These are phyloP conservation scores for Tupiocoris notatus DNA, from an alignment of 2,888 invertebrate genomes.

Conservation along the genomic window DNA sequence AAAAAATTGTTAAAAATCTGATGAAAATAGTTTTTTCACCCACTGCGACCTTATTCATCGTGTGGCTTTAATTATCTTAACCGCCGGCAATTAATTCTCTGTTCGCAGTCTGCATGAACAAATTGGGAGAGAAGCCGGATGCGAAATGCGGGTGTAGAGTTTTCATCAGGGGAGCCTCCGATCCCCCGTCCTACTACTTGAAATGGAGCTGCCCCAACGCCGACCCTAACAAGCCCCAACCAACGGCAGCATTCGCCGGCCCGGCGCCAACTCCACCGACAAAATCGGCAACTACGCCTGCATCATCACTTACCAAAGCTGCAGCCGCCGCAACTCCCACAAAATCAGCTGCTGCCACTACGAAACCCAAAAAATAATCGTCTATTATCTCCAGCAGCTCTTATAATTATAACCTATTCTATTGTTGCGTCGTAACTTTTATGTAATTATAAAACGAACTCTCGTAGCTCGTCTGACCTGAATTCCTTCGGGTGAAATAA, in stretches of 20 bases:
- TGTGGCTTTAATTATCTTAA: too few species aligned
- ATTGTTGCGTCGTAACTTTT: too few species aligned
- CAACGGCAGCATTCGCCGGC: slow-evolving; percentile 2
- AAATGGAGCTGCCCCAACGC: slow-evolving; percentile 35
- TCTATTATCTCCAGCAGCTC: too few species aligned
- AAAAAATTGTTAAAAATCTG: too few species aligned
- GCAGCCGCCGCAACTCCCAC: not conserved
- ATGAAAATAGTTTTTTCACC: too few species aligned
- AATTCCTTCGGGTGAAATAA: too few species aligned
- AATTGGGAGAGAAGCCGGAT: slow-evolving; percentile 28
- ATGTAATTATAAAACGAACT: too few species aligned
- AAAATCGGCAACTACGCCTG: not conserved
- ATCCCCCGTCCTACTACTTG: slow-evolving; percentile 24
- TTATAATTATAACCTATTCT: too few species aligned
- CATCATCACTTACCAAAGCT: not conserved
- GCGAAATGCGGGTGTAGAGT: slow-evolving; percentile 29
- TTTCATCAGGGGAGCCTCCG: slow-evolving; percentile 13
- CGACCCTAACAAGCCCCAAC: slow-evolving; percentile 25
- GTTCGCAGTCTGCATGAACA: slow-evolving; percentile 30
- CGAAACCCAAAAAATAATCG: not conserved
- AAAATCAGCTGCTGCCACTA: not conserved
- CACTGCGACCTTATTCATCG: too few species aligned
- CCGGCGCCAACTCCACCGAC: not conserved
- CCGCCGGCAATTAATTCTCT: too few species aligned
- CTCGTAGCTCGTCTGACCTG: too few species aligned